A percentile compares a stretch with the other conserved stretches of the same genome.
These are phyloP conservation scores for Hexactinellida sp. DNA, from an alignment of 37 sponge, comb jelly and placozoan genomes.

Conservation along the genomic window DNA sequence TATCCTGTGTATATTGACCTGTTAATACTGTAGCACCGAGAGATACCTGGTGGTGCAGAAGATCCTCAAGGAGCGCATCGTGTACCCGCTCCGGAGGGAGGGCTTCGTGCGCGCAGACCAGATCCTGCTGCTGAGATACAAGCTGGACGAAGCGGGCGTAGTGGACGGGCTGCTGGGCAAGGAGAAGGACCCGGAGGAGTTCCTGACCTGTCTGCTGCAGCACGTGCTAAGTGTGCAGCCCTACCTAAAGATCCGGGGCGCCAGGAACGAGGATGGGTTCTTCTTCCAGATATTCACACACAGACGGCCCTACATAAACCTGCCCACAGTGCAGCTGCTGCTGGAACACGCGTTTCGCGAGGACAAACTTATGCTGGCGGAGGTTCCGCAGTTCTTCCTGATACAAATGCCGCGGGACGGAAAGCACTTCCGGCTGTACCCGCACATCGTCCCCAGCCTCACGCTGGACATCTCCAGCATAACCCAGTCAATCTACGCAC, in stretches of 20 bases:
- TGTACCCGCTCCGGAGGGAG: background rate
- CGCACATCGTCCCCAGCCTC: background rate
- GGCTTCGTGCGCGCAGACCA: background rate
- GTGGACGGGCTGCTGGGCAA: background rate
- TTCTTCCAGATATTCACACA: constrained; percentile 7
- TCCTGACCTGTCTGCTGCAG: background rate
- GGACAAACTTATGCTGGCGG: background rate
- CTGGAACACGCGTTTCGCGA: background rate
- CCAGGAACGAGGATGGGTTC: constrained; percentile 2
- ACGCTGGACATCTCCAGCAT: background rate
- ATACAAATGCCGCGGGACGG: constrained; percentile 4
- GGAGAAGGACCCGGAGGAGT: background rate
- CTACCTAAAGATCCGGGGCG: background rate
- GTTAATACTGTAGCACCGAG: background rate
- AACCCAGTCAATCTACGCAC: background rate
- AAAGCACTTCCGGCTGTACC: constrained; percentile 6
- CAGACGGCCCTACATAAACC: background rate
- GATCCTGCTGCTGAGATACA: background rate
- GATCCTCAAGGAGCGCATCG: background rate
- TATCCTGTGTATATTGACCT: background rate
- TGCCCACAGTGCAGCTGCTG: background rate
- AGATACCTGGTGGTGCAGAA: background rate
- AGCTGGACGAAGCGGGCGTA: background rate
- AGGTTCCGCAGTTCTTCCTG: background rate
- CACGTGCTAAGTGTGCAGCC: background rate